These are phyloP conservation scores for Tethya wilhelma DNA, from an alignment of 37 sponge, comb jelly and placozoan genomes.

Conservation along the genomic window DNA sequence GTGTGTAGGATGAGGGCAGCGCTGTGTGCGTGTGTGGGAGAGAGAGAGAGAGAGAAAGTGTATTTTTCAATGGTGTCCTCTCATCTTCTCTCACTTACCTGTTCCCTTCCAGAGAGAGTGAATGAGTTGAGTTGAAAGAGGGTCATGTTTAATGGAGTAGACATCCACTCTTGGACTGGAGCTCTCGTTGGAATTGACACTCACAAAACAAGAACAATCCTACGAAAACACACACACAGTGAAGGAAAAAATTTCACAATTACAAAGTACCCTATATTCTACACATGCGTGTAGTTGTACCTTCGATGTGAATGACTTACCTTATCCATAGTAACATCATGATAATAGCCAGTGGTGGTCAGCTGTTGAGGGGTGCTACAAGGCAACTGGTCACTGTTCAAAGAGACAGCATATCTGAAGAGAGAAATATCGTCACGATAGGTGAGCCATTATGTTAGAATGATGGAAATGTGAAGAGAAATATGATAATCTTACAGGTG, in stretches of 20 bases:
- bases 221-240: neutral
- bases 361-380: conserved; percentile 34
- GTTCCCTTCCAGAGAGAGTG: neutral
- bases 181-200: neutral
- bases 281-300: neutral
- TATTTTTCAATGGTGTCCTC: no score
- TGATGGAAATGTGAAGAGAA: neutral
- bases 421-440: neutral
- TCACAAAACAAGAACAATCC: conserved; percentile 6
- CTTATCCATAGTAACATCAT: conserved; percentile 42
- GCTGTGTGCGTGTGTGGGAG: neutral
- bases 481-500: conserved; percentile 73
- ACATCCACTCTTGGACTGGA: conserved; percentile 7
- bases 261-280: conserved; percentile 8
- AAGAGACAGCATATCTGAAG: conserved; percentile 37
- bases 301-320: conserved; percentile 23
- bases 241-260: no score
- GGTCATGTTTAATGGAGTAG: neutral
- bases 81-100: conserved; percentile 1
- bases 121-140: neutral
- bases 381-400: neutral
- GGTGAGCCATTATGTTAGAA: neutral
- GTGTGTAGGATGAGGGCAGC: conserved; percentile 11
- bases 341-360: conserved; percentile 57
- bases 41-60: neutral